Evolutionary conservation across 2,113 vertebrate genomes (phyloP), one percentile per base, ranked within the genome.

Genomic region (Peromyscus polionotus): DNA sequence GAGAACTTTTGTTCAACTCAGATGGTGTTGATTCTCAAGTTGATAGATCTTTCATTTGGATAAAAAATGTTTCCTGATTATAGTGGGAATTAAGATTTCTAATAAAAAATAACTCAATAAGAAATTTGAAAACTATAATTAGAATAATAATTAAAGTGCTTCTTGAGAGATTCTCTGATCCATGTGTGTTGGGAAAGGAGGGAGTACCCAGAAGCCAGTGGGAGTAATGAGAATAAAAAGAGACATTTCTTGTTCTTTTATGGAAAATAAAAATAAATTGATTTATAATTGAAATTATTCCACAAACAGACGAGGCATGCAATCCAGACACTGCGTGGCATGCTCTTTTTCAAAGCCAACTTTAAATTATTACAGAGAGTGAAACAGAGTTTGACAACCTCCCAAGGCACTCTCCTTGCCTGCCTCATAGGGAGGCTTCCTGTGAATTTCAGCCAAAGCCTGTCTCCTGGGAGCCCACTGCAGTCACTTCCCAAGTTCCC

Each of bases 201-300:
- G 76, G 59, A 83, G 39, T 5, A 7, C 42, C 19, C 22, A 65
- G n/a, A 88, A 94, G 61, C 51, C 19, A 61, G 16, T 22, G 48
- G 26, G 90, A 94, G 85, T 57, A 48, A 75, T 10, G 8, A 72
- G 33, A 73, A 93, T 70, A 12, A 61, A 90, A 93, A 72, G 51
- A 73, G 7, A 28, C 14, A 48, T 88, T 85, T 88, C 51, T 54
- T 73, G 13, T 76, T 81, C 76, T 91, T 89, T 94, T 61, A 72
- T 12, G 26, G 39, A 75, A 80, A 80, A 73, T 33, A 63, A 79
- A 67, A 77, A 26, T 36, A 80, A 96, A 85, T 76, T 80, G 39
- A 86, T 94, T 90, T 87, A 86, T 91, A 31, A 76, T 61, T 65
- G 33, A 81, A 88, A 91, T 93, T 73, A 93, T 84, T 90, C n/a